A percentile compares a stretch with the other conserved stretches of the same genome.
phyloP scores from a whole-genome alignment of 2,888 invertebrate species.

The Synergus gifuensis region DNA sequence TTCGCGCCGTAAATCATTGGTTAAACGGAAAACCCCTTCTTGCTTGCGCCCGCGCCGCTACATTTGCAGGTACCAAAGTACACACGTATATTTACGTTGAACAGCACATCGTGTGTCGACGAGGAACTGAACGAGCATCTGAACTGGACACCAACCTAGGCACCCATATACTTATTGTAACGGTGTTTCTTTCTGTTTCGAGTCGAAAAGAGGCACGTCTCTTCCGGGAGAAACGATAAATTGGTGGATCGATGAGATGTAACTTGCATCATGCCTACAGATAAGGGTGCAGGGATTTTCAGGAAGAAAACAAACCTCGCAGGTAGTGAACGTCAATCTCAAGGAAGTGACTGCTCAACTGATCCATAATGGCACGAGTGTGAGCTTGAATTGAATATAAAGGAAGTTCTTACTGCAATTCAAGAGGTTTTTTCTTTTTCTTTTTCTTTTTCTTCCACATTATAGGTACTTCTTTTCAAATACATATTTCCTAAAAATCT shows the following conservation, averaged over 20 bases:
- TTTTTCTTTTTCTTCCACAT: too few relatives aligned
- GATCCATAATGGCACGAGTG: too few relatives aligned
- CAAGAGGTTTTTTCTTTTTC: too few relatives aligned
- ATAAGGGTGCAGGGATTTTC: constrained; percentile 22
- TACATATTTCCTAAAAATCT: too few relatives aligned
- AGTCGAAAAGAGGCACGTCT: constrained; percentile 33
- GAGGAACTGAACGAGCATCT: background rate
- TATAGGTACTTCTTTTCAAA: too few relatives aligned
- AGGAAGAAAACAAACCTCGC: constrained; percentile 4
- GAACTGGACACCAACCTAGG: constrained; percentile 3
- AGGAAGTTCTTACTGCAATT: too few relatives aligned
- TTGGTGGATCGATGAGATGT: background rate
- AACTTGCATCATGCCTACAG: background rate
- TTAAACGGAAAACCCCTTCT: constrained; percentile 67
- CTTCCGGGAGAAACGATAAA: constrained; percentile 35
- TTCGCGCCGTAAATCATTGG: constrained; percentile 71
- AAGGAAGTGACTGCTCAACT: too few relatives aligned
- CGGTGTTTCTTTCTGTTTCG: constrained; percentile 31
- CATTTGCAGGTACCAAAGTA: constrained; percentile 50
- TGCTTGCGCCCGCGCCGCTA: constrained; percentile 52
- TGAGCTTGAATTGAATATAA: too few relatives aligned
- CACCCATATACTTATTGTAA: constrained; percentile 35
- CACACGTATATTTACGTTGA: constrained; percentile 38
- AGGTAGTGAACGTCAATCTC: background rate
- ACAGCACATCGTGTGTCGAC: constrained; percentile 37